phyloP scores from a whole-genome alignment of 37 sponge, comb jelly and placozoan species.

The Haliclona indistincta region DNA sequence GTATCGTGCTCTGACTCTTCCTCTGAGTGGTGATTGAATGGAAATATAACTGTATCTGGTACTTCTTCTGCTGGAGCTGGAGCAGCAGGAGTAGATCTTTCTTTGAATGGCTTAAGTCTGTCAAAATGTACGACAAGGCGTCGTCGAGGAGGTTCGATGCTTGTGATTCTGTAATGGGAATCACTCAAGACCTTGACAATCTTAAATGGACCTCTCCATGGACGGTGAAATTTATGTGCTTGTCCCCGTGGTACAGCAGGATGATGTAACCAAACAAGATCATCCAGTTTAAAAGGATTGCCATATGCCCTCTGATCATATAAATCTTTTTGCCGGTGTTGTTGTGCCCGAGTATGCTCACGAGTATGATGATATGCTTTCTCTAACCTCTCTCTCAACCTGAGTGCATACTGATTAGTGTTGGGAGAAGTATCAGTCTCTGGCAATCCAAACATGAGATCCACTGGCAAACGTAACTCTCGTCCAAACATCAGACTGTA shows the following conservation, averaged over 20 bases:
- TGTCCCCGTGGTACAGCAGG: not conserved
- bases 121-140: no score
- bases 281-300: constrained; percentile 1
- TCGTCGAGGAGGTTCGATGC: no score
- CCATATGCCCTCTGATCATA: no score
- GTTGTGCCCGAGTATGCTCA: no score
- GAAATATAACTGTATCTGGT: no score
- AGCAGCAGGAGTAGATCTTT: no score
- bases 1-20: no score
- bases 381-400: not conserved
- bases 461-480: constrained; percentile 2
- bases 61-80: no score
- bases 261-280: constrained; percentile 14
- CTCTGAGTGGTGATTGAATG: no score
- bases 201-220: constrained; percentile 27
- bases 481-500: constrained; percentile 13
- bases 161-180: no score
- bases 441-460: not conserved
- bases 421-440: not conserved
- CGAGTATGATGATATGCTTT: constrained; percentile 16
- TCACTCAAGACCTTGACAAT: constrained; percentile 15
- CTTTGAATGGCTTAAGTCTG: no score
- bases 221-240: constrained; percentile 8
- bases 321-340: no score
- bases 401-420: not conserved